These are phyloP conservation scores for Vanacampus margaritifer DNA, from an alignment of 2,113 vertebrate species.

Conservation along the genomic window DNA sequence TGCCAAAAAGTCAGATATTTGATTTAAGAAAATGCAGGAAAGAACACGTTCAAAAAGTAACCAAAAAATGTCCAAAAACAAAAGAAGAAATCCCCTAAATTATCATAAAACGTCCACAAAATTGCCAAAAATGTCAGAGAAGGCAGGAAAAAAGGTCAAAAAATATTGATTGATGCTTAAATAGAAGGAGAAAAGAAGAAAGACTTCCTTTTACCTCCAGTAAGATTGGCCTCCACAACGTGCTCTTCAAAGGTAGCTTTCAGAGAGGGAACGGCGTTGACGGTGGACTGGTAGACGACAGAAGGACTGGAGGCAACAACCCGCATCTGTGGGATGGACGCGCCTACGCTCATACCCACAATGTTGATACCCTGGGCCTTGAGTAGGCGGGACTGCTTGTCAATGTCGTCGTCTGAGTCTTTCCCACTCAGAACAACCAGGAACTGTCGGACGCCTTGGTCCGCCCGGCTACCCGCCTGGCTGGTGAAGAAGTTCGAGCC, in stretches of 20 bases:
- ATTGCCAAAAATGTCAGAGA: no score
- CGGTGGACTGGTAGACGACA: slow-evolving; percentile 25
- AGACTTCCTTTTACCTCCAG: slow-evolving; percentile 30
- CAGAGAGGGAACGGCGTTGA: slow-evolving; percentile 26
- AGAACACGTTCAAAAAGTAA: no score
- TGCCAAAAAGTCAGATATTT: no score
- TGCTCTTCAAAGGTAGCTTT: slow-evolving; percentile 43
- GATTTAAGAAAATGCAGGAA: no score
- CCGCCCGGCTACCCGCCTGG: slow-evolving; percentile 63
- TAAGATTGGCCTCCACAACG: slow-evolving; percentile 10
- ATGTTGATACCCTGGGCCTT: slow-evolving; percentile 66
- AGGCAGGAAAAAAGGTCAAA: no score
- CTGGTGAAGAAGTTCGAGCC: slow-evolving; percentile 59
- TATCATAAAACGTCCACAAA: no score
- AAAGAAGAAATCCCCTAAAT: no score
- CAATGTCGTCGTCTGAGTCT: slow-evolving; percentile 63
- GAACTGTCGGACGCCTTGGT: slow-evolving; percentile 66
- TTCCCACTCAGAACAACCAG: slow-evolving; percentile 73
- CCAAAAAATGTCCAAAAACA: no score
- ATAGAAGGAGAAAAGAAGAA: no score
- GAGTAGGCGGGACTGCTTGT: slow-evolving; percentile 48
- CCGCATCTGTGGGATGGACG: slow-evolving; percentile 42
- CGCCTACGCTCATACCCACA: slow-evolving; percentile 61
- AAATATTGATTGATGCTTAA: no score
- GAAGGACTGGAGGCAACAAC: slow-evolving; percentile 31